Evolutionary conservation across 2,888 invertebrate species (phyloP), one percentile per base, ranked within the genome.

Genomic region (Caenorhabditis uteleia): DNA sequence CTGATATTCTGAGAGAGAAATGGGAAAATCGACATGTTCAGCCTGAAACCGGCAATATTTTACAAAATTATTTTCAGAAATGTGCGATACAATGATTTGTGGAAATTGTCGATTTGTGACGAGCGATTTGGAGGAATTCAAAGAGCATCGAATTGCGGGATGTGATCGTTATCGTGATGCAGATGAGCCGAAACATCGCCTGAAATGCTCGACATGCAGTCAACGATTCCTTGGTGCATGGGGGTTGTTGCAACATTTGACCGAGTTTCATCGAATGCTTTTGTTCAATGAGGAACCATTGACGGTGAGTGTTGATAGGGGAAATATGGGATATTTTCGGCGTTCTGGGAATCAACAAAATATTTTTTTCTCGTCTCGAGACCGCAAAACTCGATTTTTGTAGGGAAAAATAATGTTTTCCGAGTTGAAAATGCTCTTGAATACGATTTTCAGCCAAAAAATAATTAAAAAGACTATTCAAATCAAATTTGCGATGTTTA

Each of bases 41-140:
- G n/a, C n/a, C n/a, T n/a, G n/a, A n/a, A n/a, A n/a, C 12, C 31
- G 12, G 10, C 8, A 31, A n/a, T n/a, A n/a, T n/a, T n/a, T n/a
- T n/a, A n/a, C n/a, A n/a, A 4, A 40, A 12, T 25, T 25, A n/a
- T 20, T 50, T 56, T 21, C 56, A 62, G 57, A 62, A 48, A 62
- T 62, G 62, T 57, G 62, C 55, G 90, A 90, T 83, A 89, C 90
- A 69, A 86, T 90, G 76, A 90, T 90, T 75, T 90, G 90, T 83
- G 90, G 90, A 46, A 89, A 89, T 83, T 90, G 90, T 84, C 87
- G 89, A 70, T 89, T 89, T 83, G 88, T 89, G 85, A 90, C 90
- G 84, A 88, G 88, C 53, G 89, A 89, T 78, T 86, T 90, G 16
- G 88, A 89, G 74, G 89, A 89, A 76, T 86, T 90, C 68, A 86